A percentile compares a stretch with the other conserved stretches of the same genome.
Conservation (phyloP, 1,140 invertebrate genomes). For the Nephila pilipes region DNA sequence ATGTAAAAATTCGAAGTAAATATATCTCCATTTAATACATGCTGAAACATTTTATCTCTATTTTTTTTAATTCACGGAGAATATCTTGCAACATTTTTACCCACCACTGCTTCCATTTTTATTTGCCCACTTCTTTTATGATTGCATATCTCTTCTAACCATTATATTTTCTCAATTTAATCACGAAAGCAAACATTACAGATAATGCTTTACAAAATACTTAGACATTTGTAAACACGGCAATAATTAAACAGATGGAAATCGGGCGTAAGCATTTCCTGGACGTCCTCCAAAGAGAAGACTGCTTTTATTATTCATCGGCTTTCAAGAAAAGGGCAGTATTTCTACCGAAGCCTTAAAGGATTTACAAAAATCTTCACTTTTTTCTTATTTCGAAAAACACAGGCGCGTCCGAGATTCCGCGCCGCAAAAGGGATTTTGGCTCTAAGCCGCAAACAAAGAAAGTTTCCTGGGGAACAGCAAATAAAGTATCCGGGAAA, state of each 20-base stretch:
- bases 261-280: not conserved
- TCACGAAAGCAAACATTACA: not conserved
- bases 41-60: too few relatives aligned
- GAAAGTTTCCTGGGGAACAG: not conserved
- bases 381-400: conserved; percentile 11
- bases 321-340: conserved; percentile 22
- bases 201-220: not conserved
- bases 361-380: conserved; percentile 43
- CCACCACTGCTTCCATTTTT: too few relatives aligned
- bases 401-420: conserved; percentile 36
- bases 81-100: too few relatives aligned
- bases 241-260: not conserved
- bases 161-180: not conserved
- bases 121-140: too few relatives aligned
- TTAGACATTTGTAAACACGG: not conserved
- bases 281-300: conserved; percentile 40
- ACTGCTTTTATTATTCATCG: conserved; percentile 40
- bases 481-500: conserved; percentile 1
- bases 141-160: too few relatives aligned
- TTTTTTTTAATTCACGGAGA: too few relatives aligned
- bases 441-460: conserved; percentile 5
- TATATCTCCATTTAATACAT: too few relatives aligned
- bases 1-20: too few relatives aligned
- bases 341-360: conserved; percentile 33
- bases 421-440: conserved; percentile 30